phyloP scores from a whole-genome alignment of 2,113 vertebrate genomes.

The Diadophis punctatus region DNA sequence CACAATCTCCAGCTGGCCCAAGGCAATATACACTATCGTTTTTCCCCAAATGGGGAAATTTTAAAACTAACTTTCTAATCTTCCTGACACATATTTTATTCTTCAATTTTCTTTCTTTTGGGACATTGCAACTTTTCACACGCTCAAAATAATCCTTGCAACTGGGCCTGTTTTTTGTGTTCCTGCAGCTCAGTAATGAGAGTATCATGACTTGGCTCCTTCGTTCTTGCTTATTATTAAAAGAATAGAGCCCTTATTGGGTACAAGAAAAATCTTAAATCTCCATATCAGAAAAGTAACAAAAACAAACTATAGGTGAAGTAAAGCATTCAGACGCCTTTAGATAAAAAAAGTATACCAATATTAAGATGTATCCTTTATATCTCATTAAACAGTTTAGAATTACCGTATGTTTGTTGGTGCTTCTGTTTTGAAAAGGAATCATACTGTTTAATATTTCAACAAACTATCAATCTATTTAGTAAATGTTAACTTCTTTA shows the following conservation, averaged over 20 bases:
- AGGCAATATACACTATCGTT: background rate
- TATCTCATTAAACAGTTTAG: background rate
- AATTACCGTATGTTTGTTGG: background rate
- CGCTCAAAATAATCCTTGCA: background rate
- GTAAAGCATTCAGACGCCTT: background rate
- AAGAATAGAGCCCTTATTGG: background rate
- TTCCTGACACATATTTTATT: background rate
- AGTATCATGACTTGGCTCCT: background rate
- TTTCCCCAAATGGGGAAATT: background rate
- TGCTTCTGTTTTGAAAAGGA: background rate
- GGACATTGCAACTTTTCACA: background rate
- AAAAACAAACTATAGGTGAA: background rate
- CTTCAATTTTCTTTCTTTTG: background rate
- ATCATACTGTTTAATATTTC: background rate
- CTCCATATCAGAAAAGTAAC: background rate
- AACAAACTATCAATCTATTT: conserved; percentile 2
- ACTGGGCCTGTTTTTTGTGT: background rate
- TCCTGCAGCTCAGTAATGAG: background rate
- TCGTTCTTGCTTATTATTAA: background rate
- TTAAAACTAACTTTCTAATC: background rate
- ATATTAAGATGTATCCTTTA: background rate
- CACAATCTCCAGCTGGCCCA: background rate
- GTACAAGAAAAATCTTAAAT: background rate
- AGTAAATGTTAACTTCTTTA: background rate
- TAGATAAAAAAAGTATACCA: background rate